A percentile compares a stretch with the other conserved stretches of the same genome.
These are phyloP conservation scores for Mythimna albipuncta DNA, from an alignment of 2,888 invertebrate species.

Conservation along the genomic window DNA sequence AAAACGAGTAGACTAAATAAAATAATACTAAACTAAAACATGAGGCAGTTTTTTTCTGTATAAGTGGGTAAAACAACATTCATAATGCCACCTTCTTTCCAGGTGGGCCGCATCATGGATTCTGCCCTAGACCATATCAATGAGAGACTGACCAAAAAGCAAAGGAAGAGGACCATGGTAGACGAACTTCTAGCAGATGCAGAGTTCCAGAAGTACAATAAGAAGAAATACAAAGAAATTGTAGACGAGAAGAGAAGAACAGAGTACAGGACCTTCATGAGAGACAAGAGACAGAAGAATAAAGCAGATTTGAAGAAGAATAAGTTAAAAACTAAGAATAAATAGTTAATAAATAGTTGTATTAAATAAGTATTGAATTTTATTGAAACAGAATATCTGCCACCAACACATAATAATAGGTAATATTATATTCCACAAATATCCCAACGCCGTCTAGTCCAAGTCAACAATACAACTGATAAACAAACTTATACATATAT, in stretches of 20 bases:
- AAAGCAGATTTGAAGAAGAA: constrained; percentile 87
- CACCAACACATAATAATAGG: no score
- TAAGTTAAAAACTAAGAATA: constrained; percentile 78
- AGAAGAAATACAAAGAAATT: constrained; percentile 95
- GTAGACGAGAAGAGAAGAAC: constrained; percentile 93
- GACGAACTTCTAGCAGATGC: constrained; percentile 98
- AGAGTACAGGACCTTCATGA: constrained; percentile 94
- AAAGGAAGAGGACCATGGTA: constrained; percentile 97
- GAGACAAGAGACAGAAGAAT: constrained; percentile 93
- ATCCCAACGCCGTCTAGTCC: no score
- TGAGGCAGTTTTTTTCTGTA: no score
- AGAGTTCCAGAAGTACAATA: constrained; percentile 95
- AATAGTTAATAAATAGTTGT: constrained; percentile 57
- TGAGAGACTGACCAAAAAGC: constrained; percentile 95
- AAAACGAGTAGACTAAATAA: no score
- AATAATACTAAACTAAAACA: no score
- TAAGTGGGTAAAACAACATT: not conserved
- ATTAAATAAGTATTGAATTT: not conserved
- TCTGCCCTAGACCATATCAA: constrained; percentile 96
- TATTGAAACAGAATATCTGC: no score
- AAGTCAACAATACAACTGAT: no score
- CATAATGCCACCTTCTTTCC: constrained; percentile 30
- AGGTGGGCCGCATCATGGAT: constrained; percentile 96
- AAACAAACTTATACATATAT: no score
- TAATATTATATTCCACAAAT: no score